phyloP scores from a whole-genome alignment of 2,888 invertebrate genomes.

The Melipona bicolor region DNA sequence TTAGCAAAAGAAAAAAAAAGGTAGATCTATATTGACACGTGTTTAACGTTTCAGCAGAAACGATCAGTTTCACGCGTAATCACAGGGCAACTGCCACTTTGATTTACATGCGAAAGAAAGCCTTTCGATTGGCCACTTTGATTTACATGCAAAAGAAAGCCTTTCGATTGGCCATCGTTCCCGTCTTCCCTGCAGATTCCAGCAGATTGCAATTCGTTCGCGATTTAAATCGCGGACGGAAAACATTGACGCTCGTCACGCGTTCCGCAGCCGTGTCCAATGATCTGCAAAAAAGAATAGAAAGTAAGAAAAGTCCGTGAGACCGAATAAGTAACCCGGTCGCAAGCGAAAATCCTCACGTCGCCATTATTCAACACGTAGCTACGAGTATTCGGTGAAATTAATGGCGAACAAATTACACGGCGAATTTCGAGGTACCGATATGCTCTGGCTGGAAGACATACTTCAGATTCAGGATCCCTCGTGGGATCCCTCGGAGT shows the following conservation, averaged over 20 bases:
- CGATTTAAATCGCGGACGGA: neutral
- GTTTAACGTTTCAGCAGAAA: slow-evolving; percentile 14
- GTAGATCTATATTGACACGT: slow-evolving; percentile 5
- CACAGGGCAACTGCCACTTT: slow-evolving; percentile 1
- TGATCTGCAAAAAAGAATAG: neutral
- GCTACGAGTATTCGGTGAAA: slow-evolving; percentile 56
- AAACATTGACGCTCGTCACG: neutral
- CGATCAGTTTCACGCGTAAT: slow-evolving; percentile 14
- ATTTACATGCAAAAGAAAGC: neutral
- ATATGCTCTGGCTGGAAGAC: slow-evolving; percentile 29
- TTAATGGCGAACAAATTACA: slow-evolving; percentile 77
- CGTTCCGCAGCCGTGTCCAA: neutral
- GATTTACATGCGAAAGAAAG: neutral
- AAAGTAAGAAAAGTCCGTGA: neutral
- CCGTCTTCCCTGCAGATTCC: neutral
- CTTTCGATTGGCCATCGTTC: neutral
- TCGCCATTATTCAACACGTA: slow-evolving; percentile 57
- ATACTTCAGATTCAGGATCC: slow-evolving; percentile 41
- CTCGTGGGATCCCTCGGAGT: slow-evolving; percentile 29
- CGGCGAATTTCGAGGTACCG: slow-evolving; percentile 64
- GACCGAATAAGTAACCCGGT: slow-evolving; percentile 32
- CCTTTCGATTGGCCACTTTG: slow-evolving; percentile 4
- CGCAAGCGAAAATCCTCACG: slow-evolving; percentile 36
- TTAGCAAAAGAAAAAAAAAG: neutral
- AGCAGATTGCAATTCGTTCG: neutral